Percentiles rank a stretch among this genome's conserved stretches.
Conservation (phyloP, 2,888 invertebrate species). For the Epinotia ramella region DNA sequence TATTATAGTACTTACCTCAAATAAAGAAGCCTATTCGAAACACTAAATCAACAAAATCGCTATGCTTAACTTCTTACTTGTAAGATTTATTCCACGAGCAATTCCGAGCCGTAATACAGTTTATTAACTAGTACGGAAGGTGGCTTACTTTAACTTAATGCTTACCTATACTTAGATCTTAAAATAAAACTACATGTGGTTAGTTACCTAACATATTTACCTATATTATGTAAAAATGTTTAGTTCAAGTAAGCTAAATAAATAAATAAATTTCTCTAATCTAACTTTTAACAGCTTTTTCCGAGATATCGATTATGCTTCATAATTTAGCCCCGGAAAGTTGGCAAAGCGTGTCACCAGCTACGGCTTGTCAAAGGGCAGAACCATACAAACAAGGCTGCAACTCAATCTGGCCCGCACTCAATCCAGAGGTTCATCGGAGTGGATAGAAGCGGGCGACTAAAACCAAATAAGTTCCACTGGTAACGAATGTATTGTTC, state of each 20-base stretch:
- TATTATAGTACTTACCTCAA: background rate
- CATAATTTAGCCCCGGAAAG: slow-evolving; percentile 52
- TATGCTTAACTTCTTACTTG: no score
- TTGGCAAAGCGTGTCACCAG: slow-evolving; percentile 55
- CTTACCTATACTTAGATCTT: no score
- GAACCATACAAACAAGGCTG: slow-evolving; percentile 50
- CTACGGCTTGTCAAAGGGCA: slow-evolving; percentile 54
- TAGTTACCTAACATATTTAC: no score
- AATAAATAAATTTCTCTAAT: background rate
- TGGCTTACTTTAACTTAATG: no score
- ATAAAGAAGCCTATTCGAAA: background rate
- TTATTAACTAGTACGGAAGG: no score
- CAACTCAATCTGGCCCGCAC: slow-evolving; percentile 51
- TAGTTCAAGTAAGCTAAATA: no score
- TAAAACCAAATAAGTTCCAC: slow-evolving; percentile 63
- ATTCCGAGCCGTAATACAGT: no score
- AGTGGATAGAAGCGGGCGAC: slow-evolving; percentile 64
- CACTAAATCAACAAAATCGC: background rate
- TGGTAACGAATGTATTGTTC: slow-evolving; percentile 80
- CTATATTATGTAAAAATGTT: no score
- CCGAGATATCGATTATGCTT: background rate
- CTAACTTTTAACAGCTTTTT: background rate
- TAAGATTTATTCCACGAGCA: no score
- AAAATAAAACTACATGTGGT: no score
- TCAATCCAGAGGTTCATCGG: slow-evolving; percentile 64